These are phyloP conservation scores for Anomalospiza imberbis DNA, from an alignment of 2,797 vertebrate genomes.

Conservation along the genomic window DNA sequence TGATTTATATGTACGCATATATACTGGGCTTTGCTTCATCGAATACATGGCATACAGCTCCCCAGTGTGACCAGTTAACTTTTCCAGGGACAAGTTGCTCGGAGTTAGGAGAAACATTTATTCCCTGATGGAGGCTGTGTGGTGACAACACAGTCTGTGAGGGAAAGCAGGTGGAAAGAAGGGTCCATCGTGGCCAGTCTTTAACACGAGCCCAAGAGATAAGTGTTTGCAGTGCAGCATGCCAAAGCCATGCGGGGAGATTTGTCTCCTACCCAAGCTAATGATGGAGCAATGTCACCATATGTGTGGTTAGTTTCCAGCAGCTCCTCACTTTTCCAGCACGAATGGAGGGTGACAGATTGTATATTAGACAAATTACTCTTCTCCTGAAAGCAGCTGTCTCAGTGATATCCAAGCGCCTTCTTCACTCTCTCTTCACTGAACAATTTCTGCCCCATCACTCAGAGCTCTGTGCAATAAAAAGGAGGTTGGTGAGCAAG, in stretches of 20 bases:
- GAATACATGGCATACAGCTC: neutral
- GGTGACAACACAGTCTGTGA: slow-evolving; percentile 45
- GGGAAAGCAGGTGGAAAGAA: slow-evolving; percentile 40
- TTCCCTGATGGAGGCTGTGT: neutral
- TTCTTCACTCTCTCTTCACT: slow-evolving; percentile 24
- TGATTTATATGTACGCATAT: fast-evolving
- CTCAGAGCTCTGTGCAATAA: slow-evolving; percentile 10
- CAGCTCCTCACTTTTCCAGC: slow-evolving; percentile 59
- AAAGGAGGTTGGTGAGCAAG: neutral
- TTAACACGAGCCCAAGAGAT: slow-evolving; percentile 2
- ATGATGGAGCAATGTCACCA: slow-evolving; percentile 63
- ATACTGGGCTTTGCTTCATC: neutral
- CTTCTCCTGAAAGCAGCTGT: slow-evolving; percentile 40
- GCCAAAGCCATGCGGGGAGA: slow-evolving; percentile 26
- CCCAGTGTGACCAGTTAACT: neutral
- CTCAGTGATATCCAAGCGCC: neutral
- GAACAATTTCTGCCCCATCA: slow-evolving; percentile 33
- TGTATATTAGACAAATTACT: slow-evolving; percentile 63
- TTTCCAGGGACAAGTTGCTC: neutral
- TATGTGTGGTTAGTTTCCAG: slow-evolving; percentile 65
- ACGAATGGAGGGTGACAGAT: slow-evolving; percentile 56
- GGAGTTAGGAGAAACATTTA: slow-evolving; percentile 6
- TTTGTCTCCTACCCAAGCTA: slow-evolving; percentile 61
- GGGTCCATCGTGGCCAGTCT: slow-evolving; percentile 15
- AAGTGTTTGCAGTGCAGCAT: slow-evolving; percentile 41